Base-by-base conservation (phyloP, 2,113 vertebrate genomes). In the Donacobius atricapilla region DNA sequence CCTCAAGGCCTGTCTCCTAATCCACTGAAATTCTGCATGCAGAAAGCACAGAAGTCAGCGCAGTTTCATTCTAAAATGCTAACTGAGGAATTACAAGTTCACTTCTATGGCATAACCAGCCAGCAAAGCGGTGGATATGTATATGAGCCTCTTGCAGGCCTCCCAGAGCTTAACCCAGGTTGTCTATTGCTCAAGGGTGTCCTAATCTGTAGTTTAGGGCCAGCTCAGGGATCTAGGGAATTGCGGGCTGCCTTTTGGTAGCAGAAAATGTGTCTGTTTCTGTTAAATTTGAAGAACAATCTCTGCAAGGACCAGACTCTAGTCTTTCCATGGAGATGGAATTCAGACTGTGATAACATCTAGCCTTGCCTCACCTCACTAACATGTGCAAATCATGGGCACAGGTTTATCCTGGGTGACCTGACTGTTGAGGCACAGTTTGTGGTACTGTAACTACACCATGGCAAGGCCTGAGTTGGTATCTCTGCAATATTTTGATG, bases 21-120 rank as follows among this genome's bases (percentile, higher is more conserved):
- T 16, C 27, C 18, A 30, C 22, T 27, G 66, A 53, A 69, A 50
- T 70, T 57, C 76, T 0, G 0, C 56, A 11, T 4, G 23, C 31
- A 80, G 71, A 86, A 86, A 95, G 56, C 66, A 86, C n/a, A 25
- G 27, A 76, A 65, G 53, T 95, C 83, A 96, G 79, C 89, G 92
- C 44, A 84, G 71, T 80, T 85, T 50, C 58, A 31, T 44, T 86
- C 40, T 77, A 23, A 80, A 92, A 48, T 48, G 40, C 45, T 56
- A 88, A 39, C 61, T 83, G 53, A 54, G 57, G 57, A 80, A 64
- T 48, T 76, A 39, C 27, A 37, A 12, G 23, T 19, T 15, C 27
- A 14, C 6, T 83, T 60, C 48, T 12, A 9, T 15, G 31, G 19
- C 56, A 48, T 30, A 86, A 51, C 14, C 39, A 33, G 27, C 31